Evolutionary conservation across 2,888 invertebrate genomes (phyloP).

Genomic region (Argyresthia albistria): DNA sequence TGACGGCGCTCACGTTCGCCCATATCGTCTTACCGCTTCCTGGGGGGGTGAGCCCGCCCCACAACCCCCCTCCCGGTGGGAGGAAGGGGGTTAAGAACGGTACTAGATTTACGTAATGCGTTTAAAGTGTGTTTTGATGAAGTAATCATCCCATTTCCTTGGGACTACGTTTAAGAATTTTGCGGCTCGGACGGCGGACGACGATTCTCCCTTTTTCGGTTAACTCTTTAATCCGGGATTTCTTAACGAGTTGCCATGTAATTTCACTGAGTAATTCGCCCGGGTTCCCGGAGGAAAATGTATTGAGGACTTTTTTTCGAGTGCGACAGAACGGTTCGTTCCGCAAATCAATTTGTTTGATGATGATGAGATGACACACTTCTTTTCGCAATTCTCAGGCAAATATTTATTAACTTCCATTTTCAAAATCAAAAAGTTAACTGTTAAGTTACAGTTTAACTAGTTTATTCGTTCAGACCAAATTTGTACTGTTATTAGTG

Average conservation of each 20-base stretch:
- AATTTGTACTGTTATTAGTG: no score
- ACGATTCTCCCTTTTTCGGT: constrained; percentile 36
- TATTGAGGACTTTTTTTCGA: constrained; percentile 25
- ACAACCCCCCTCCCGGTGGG: constrained; percentile 46
- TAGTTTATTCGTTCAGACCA: no score
- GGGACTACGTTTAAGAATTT: constrained; percentile 68
- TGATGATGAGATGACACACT: no score
- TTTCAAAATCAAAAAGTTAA: no score
- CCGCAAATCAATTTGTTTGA: no score
- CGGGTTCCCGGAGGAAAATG: constrained; percentile 28
- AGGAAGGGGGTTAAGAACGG: constrained; percentile 36
- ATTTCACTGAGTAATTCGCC: constrained; percentile 43
- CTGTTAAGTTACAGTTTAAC: no score
- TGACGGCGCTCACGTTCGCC: constrained; percentile 73
- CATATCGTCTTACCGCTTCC: constrained; percentile 71
- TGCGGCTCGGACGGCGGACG: constrained; percentile 45
- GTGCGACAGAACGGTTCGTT: no score
- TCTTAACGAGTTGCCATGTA: constrained; percentile 54
- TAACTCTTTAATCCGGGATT: constrained; percentile 61
- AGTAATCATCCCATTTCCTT: constrained; percentile 70
- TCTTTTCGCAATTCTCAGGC: no score
- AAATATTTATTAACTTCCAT: no score
- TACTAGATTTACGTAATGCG: constrained; percentile 73
- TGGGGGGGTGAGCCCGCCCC: constrained; percentile 33
- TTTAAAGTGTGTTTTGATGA: constrained; percentile 74